Base-by-base conservation (phyloP, 2,888 invertebrate genomes). In the Caradrina kadenii region DNA sequence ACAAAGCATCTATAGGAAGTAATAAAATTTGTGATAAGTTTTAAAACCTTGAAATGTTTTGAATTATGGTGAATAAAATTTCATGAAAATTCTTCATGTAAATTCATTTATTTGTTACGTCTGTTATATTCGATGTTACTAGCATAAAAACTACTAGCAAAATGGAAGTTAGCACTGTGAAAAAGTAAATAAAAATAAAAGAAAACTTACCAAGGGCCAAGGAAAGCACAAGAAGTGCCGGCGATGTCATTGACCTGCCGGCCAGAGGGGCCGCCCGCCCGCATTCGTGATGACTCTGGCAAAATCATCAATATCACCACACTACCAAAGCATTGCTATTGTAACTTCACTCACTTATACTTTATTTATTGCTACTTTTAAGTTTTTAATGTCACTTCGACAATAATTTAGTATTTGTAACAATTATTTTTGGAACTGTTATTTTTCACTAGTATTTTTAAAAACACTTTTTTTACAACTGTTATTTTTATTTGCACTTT, bases 241-340 rank as follows among this genome's bases (percentile, higher is more conserved):
- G 91, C 93, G 94, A 90, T 93, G 92, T 93, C 95, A 95, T 95
- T 93, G 94, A 94, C 94, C 93, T 93, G 93, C 91, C 93, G 93
- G 93, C 92, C 92, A 81, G 80, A 74, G 70, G 89, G 91, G 91
- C 93, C 91, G 88, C 79, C 80, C 88, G 91, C 90, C 93, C 88
- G 89, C 95, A 93, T 93, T 87, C 93, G 93, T 89, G 87, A 70
- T 80, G 86, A 90, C 86, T 83, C 81, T 84, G 85, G 79, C 81
- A 87, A 84, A 89, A 92, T 89, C 93, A 93, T 93, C 89, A 92
- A 92, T 88, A 76, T 75, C 83, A 74, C 78, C 83, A 84, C 86
- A 76, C 85, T 89, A 89, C 75, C 77, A 72, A 69, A 77, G 69
- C 82, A 82, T 82, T 82, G 75, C 84, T 78, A 73, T 69, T 73